These are phyloP conservation scores for Otolemur crassicaudatus DNA, from an alignment of 2,797 vertebrate species.

Conservation along the genomic window DNA sequence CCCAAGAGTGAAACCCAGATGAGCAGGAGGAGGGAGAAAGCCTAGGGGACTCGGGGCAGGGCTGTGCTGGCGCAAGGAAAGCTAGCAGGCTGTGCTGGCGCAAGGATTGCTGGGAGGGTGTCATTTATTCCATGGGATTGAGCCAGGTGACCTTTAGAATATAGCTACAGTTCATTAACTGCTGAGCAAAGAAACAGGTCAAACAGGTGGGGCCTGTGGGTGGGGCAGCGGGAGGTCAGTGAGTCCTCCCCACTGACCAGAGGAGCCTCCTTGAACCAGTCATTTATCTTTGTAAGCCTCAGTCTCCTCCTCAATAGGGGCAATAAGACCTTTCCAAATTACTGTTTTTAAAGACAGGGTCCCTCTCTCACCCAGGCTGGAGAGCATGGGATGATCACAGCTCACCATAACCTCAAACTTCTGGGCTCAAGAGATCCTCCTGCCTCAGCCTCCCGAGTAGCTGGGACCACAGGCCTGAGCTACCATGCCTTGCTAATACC, in stretches of 20 bases:
- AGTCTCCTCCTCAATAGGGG: fast-evolving
- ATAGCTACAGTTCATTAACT: fast-evolving
- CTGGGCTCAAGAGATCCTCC: neutral
- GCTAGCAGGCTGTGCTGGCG: neutral
- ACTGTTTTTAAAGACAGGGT: neutral
- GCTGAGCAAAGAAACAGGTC: neutral
- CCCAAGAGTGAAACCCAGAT: neutral
- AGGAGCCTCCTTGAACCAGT: neutral
- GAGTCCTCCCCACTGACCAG: neutral
- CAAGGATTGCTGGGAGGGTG: neutral
- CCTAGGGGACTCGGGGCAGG: neutral
- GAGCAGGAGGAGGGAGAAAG: fast-evolving
- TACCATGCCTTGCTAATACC: neutral
- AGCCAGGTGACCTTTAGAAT: neutral
- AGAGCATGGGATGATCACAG: neutral
- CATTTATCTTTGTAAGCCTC: neutral
- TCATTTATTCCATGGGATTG: fast-evolving
- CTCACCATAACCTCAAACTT: neutral
- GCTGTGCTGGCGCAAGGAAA: neutral
- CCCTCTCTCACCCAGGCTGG: neutral
- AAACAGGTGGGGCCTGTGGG: fast-evolving
- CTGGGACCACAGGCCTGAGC: neutral
- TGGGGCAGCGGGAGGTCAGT: fast-evolving
- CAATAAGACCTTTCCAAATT: neutral
- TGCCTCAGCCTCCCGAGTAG: neutral